phyloP scores from a whole-genome alignment of 2,113 vertebrate species.

The Pithys albifrons region DNA sequence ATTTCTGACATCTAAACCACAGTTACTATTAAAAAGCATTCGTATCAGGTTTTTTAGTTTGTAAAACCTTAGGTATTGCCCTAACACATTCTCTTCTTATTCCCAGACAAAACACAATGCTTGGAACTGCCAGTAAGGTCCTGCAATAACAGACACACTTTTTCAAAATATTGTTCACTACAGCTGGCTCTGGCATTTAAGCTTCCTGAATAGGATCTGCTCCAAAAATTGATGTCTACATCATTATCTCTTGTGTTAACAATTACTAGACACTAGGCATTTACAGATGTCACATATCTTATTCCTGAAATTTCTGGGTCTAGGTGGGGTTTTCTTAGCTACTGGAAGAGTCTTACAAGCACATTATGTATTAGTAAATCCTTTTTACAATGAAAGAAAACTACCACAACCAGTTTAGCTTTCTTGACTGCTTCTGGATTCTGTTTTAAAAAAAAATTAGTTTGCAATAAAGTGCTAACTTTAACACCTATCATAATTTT shows the following conservation, averaged over 20 bases:
- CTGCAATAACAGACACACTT: not conserved
- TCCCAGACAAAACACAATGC: conserved; percentile 24
- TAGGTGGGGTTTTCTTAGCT: not conserved
- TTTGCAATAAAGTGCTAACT: not conserved
- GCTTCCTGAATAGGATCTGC: not conserved
- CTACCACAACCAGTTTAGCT: not conserved
- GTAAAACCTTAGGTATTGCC: not conserved
- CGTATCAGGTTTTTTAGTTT: not conserved
- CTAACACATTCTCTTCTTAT: not conserved
- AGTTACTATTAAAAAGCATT: not conserved
- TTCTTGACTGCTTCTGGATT: not conserved
- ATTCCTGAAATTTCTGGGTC: not conserved
- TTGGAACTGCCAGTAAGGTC: not conserved
- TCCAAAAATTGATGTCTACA: not conserved
- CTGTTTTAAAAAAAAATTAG: not conserved
- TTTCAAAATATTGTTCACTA: not conserved
- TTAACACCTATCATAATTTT: not conserved
- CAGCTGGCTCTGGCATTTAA: not conserved
- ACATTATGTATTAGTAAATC: not conserved
- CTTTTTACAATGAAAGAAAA: not conserved
- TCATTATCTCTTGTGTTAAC: not conserved
- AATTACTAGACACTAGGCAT: not conserved
- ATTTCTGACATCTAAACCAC: not conserved
- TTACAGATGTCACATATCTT: not conserved
- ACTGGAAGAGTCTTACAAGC: not conserved